Percentiles rank a stretch among this genome's conserved stretches.
phyloP scores from a whole-genome alignment of 2,888 invertebrate genomes.

The Apamea sordens region DNA sequence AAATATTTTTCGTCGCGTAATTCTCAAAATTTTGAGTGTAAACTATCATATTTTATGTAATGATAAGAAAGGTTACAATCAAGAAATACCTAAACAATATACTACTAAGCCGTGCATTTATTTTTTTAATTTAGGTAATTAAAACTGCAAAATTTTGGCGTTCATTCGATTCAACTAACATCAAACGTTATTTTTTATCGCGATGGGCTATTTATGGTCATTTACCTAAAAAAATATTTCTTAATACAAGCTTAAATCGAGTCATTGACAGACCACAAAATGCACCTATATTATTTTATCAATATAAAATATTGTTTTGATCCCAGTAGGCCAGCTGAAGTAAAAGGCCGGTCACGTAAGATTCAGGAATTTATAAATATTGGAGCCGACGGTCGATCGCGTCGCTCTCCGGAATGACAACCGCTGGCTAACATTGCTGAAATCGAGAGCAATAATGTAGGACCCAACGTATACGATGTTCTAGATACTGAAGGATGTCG shows the following conservation, averaged over 20 bases:
- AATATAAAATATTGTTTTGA: constrained; percentile 15
- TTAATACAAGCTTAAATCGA: background rate
- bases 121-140: background rate
- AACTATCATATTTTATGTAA: too few species aligned
- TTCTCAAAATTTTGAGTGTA: too few species aligned
- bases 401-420: constrained; percentile 48
- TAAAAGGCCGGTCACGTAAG: constrained; percentile 49
- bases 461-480: constrained; percentile 9
- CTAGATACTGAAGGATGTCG: constrained; percentile 12
- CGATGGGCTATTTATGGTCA: background rate
- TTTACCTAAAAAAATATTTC: background rate
- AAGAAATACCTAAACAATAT: too few species aligned
- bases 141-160: background rate
- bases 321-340: background rate
- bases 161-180: background rate
- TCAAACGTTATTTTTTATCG: background rate
- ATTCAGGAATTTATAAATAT: constrained; percentile 60
- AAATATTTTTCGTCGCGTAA: too few species aligned
- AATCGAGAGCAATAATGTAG: constrained; percentile 52
- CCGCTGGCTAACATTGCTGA: constrained; percentile 49
- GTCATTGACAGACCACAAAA: background rate
- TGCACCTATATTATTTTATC: background rate
- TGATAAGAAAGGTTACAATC: too few species aligned
- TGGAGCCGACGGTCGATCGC: constrained; percentile 24
- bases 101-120: too few species aligned